These are phyloP conservation scores for Drosophila pseudotakahashii DNA, from an alignment of 2,888 invertebrate species.

Conservation along the genomic window DNA sequence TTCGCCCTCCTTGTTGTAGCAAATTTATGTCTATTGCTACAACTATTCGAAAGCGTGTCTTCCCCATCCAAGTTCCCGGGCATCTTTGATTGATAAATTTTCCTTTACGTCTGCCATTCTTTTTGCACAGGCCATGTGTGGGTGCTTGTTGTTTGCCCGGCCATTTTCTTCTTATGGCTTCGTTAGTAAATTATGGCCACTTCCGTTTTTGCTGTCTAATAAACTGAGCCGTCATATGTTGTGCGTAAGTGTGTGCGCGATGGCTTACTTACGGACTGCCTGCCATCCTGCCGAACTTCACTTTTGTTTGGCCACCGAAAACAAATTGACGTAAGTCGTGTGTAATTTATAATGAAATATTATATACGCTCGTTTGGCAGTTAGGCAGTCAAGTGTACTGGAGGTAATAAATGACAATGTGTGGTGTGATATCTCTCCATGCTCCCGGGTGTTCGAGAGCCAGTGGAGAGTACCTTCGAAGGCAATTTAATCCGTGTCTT, in stretches of 20 bases:
- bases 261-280: slow-evolving; percentile 69
- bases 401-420: slow-evolving; percentile 75
- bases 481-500: slow-evolving; percentile 34
- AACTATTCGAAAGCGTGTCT: slow-evolving; percentile 69
- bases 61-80: slow-evolving; percentile 12
- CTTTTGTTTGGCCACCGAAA: slow-evolving; percentile 66
- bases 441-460: slow-evolving; percentile 4
- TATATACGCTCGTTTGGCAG: slow-evolving; percentile 72
- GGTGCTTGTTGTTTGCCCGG: slow-evolving; percentile 35
- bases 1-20: slow-evolving; percentile 38
- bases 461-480: neutral
- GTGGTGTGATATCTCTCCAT: slow-evolving; percentile 29
- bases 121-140: slow-evolving; percentile 7
- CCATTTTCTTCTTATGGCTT: slow-evolving; percentile 67
- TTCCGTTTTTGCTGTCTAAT: slow-evolving; percentile 76
- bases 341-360: slow-evolving; percentile 80
- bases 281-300: slow-evolving; percentile 51
- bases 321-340: slow-evolving; percentile 79
- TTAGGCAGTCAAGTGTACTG: slow-evolving; percentile 72
- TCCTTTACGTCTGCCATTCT: slow-evolving; percentile 45
- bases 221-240: slow-evolving; percentile 64
- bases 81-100: slow-evolving; percentile 75
- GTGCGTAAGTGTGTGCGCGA: slow-evolving; percentile 48
- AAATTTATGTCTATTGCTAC: slow-evolving; percentile 58
- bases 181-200: slow-evolving; percentile 78